These are phyloP conservation scores for Ips nitidus DNA, from an alignment of 1,140 invertebrate species.

Conservation along the genomic window DNA sequence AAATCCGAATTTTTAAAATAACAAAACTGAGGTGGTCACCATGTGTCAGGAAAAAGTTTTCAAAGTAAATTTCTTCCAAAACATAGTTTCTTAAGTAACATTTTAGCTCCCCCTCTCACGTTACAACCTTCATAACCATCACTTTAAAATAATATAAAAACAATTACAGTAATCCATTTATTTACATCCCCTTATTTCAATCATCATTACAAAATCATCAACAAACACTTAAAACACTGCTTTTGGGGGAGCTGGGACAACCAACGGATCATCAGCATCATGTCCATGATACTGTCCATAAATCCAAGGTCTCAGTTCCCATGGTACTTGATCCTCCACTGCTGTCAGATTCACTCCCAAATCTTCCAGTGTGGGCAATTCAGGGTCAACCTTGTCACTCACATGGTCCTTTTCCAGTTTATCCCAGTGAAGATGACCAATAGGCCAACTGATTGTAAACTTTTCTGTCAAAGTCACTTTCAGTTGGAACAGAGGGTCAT, in stretches of 20 bases:
- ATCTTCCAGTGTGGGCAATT: constrained; percentile 81
- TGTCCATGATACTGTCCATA: constrained; percentile 71
- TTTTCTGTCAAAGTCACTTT: constrained; percentile 65
- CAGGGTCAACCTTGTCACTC: constrained; percentile 65
- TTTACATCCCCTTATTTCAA: too few species aligned
- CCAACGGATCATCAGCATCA: constrained; percentile 69
- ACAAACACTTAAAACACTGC: constrained; percentile 35
- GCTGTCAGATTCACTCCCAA: constrained; percentile 75
- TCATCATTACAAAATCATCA: background rate
- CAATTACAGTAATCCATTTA: too few species aligned
- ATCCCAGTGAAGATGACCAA: constrained; percentile 72
- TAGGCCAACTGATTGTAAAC: constrained; percentile 64
- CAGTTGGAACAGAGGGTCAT: constrained; percentile 66
- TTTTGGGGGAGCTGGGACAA: constrained; percentile 61
- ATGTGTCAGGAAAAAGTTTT: too few species aligned
- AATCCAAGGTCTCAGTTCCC: constrained; percentile 70
- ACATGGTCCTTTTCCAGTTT: constrained; percentile 78
- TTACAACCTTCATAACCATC: too few species aligned
- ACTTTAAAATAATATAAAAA: too few species aligned
- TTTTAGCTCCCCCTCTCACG: too few species aligned
- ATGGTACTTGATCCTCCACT: constrained; percentile 77
- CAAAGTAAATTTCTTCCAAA: too few species aligned
- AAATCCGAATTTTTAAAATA: too few species aligned
- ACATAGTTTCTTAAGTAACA: too few species aligned
- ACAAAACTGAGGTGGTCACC: too few species aligned